Evolutionary conservation across 1,140 invertebrate species (phyloP), one percentile per base, ranked within the genome.

Genomic region (Hycleus phaleratus): DNA sequence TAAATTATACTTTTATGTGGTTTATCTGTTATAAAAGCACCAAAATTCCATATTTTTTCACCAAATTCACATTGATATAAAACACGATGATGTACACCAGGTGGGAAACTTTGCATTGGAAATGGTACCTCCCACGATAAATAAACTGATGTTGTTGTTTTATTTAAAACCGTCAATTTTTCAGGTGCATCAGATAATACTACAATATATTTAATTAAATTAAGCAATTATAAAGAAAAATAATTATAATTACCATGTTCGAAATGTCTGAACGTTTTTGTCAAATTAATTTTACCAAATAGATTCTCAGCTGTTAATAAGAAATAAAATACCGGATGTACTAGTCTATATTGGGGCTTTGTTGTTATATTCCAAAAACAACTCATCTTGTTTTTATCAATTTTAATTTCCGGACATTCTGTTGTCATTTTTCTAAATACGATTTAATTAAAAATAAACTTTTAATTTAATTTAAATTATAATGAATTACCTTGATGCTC

Each of bases 11-110:
- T 64, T 3, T 55, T 3, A 3, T 60, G 58, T 18, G 18, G 18
- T 38, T 49, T 64, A n/a, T 24, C 47, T 38, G 9, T 38, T 8
- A 51, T 46, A 1, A n/a, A 10, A 42, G 42, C 52, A 24, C 56
- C 61, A 43, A 51, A 42, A 43, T 68, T 71, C 77, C 80, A 81
- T 56, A 68, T 72, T 44, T 81, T 77, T 46, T 74, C 70, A 63
- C 78, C 75, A 73, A 80, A 82, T 60, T 81, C 76, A 57, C 79
- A 81, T 61, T 82, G 81, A 73, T 85, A 86, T 49, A 79, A 75
- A 39, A 87, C 76, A 69, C 77, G 78, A 62, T 83, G 79, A 51
- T 77, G 71, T 4, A 87, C 63, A 12, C 81, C 82, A 55, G 70
- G 71, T 18, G 82, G 77, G 62, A 87, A 83, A 57, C 74, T 76